Base-by-base conservation (phyloP, 2,888 invertebrate genomes). In the Enoplolaimus lenunculus region DNA sequence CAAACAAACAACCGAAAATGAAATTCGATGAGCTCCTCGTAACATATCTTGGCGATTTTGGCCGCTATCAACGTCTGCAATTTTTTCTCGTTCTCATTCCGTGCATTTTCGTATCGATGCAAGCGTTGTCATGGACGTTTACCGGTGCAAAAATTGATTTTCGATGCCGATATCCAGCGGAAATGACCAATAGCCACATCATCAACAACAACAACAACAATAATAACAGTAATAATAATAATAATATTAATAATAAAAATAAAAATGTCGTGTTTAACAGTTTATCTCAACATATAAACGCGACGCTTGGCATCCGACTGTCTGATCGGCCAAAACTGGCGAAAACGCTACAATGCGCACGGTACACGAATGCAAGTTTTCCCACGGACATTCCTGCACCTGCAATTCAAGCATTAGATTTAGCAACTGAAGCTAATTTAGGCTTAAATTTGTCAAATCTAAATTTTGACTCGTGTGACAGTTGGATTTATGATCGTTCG, bases 61-160 rank as follows among this genome's bases (percentile, higher is more conserved):
- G 79, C 45, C 74, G 73, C 71, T 78, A 74, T 33, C 72, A 68
- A 59, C 34, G 75, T 65, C 65, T 77, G 31, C 80, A 79, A 72
- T 79, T 79, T 68, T 34, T 77, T 2, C 71, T 80, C 70, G 79
- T 79, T 1, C 77, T 77, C 64, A 73, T 79, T 1, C 79, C 79
- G 1, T 77, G 78, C 2, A 75, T 79, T 31, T 73, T 80, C 69
- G 76, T 76, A 29, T 76, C 80, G 3, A 77, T 79, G 77, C 80
- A 80, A 73, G 77, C 77, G 1, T 71, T 80, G n/a, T 75, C 77
- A 16, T 79, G 79, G 79, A 79, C 80, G 0, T 79, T 79, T 70
- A 77, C 78, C 0, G 78, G 75, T 0, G 74, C 77, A 1, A 74
- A 76, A 34, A 73, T 76, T n/a, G 75, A 74, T 21, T 75, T 77